Percentiles rank a stretch among this genome's conserved stretches.
Evolutionary conservation across 2,888 invertebrate genomes (phyloP).

Genomic region (Thyatira batis): DNA sequence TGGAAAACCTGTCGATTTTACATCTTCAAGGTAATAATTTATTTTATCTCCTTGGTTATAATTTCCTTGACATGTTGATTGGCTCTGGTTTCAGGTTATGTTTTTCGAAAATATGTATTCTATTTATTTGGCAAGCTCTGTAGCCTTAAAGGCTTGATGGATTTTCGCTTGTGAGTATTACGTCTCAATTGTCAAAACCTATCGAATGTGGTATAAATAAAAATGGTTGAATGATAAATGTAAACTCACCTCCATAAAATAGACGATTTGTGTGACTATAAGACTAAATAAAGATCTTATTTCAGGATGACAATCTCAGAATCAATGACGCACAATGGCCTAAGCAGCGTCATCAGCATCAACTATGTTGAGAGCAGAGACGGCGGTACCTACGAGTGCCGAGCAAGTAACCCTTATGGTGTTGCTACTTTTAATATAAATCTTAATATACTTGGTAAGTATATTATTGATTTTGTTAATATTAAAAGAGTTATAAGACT

Average conservation of each 20-base stretch:
- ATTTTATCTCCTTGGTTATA: too few relatives aligned
- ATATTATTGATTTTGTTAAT: not conserved
- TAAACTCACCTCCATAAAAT: not conserved
- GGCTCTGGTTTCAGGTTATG: too few relatives aligned
- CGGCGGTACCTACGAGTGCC: slow-evolving; percentile 70
- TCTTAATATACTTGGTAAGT: slow-evolving; percentile 69
- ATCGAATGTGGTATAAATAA: too few relatives aligned
- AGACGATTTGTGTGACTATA: slow-evolving; percentile 1
- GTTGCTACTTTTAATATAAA: slow-evolving; percentile 60
- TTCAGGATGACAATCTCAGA: slow-evolving; percentile 71
- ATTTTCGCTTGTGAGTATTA: too few relatives aligned
- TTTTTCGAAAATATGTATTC: too few relatives aligned
- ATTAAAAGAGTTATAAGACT: too few relatives aligned
- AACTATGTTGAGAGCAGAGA: slow-evolving; percentile 70
- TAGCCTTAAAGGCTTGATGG: too few relatives aligned
- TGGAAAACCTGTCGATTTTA: slow-evolving; percentile 85
- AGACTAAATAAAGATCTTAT: slow-evolving; percentile 25
- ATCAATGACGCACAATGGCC: slow-evolving; percentile 57
- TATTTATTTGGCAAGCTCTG: too few relatives aligned
- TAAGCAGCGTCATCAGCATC: slow-evolving; percentile 63
- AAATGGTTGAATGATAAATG: too few relatives aligned
- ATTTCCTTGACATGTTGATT: too few relatives aligned
- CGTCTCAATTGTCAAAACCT: too few relatives aligned
- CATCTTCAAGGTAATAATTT: slow-evolving; percentile 60
- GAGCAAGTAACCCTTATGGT: slow-evolving; percentile 74